Base-by-base conservation (phyloP, 2,888 invertebrate genomes). In the Hemithea aestivaria region DNA sequence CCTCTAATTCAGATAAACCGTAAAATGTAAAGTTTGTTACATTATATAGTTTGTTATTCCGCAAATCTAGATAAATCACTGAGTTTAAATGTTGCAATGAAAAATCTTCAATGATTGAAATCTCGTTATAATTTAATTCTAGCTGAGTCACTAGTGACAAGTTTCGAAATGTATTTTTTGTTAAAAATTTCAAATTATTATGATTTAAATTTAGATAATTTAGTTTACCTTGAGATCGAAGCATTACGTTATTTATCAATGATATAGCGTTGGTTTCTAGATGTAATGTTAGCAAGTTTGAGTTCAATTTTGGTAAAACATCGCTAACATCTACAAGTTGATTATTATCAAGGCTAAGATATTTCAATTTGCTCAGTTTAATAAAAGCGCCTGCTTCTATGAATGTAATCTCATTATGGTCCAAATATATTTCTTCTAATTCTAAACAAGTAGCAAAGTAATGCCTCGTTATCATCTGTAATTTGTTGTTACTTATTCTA, bases 341-440 rank as follows among this genome's bases (percentile, higher is more conserved):
- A 73, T 97, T 96, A 30, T 94, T 92, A 66, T 95, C 93, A 44
- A 97, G 82, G 74, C 95, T 95, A 24, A 97, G 90, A 71, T 95
- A 95, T 64, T 94, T 94, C 50, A 97, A 88, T 58, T 90, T 91
- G 54, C 88, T 89, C 63, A 96, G 84, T 10, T 91, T 90, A 24
- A 90, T 87, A 66, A 97, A 93, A 4, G 94, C 91, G 10, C 93
- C 94, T 9, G 93, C 90, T 60, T 95, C 95, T 62, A 97, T 94
- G 42, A 91, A 90, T 38, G 91, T 91, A 46, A 97, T 94, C 52
- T 90, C 89, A 78, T 97, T 97, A 74, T 95, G 94, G 71, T 96
- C 95, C 43, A 96, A 87, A 78, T 96, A 94, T 43, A 97, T 81
- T 72, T 96, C 95, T 57, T 94, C 89, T 29, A 96, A 77, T 31